Evolutionary conservation across 2,888 invertebrate species (phyloP).

Genomic region (Sinelater perroti): DNA sequence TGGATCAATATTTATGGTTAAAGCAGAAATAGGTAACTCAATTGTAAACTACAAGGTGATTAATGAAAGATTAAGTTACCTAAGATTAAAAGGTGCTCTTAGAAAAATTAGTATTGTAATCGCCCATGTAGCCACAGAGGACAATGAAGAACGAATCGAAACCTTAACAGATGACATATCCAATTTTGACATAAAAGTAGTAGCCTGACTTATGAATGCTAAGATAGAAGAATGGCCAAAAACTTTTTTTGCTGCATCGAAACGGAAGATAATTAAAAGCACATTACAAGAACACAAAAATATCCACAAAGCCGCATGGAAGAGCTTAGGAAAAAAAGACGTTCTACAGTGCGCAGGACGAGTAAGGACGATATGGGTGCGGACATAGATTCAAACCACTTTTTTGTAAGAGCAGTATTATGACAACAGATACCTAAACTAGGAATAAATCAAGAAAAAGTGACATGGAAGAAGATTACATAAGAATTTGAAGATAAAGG

Average conservation of each 20-base stretch:
- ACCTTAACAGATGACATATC: neutral
- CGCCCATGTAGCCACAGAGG: neutral
- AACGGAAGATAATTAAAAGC: neutral
- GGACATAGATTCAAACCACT: neutral
- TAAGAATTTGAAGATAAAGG: neutral
- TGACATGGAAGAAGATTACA: too few relatives aligned
- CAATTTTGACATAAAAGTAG: too few relatives aligned
- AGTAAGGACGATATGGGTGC: neutral
- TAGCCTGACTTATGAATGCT: neutral
- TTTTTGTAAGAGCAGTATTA: neutral
- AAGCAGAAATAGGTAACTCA: neutral
- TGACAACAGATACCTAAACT: neutral
- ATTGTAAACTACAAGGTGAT: too few relatives aligned
- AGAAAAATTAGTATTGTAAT: neutral
- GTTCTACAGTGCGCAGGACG: neutral
- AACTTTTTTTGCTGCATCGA: neutral
- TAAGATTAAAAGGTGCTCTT: neutral
- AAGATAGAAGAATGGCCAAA: neutral
- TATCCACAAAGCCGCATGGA: too few relatives aligned
- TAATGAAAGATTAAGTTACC: too few relatives aligned
- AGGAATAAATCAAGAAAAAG: neutral
- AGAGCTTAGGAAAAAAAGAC: neutral
- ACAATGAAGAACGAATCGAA: neutral
- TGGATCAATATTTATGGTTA: neutral
- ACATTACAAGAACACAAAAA: neutral